Evolutionary conservation across 1,140 invertebrate genomes (phyloP).

Genomic region (Drosophila sp.): DNA sequence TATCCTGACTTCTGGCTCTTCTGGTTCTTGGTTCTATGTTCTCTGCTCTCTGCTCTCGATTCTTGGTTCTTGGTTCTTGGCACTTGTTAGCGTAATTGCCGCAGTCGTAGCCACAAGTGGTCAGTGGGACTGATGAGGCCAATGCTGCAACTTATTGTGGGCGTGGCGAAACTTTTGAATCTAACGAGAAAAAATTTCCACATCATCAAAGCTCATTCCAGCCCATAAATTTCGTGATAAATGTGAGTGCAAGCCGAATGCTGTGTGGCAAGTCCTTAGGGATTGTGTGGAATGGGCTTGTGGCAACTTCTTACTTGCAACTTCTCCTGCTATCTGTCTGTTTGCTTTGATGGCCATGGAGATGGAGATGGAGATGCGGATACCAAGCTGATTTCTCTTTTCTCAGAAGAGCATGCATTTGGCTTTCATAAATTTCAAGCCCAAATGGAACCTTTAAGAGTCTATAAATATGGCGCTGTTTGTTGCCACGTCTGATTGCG

Average conservation of each 20-base stretch:
- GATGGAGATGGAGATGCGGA: slow-evolving; percentile 28
- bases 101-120: slow-evolving; percentile 72
- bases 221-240: slow-evolving; percentile 84
- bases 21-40: slow-evolving; percentile 8
- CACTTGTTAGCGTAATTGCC: slow-evolving; percentile 59
- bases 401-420: slow-evolving; percentile 37
- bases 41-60: too few species aligned
- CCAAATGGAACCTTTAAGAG: slow-evolving; percentile 32
- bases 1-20: slow-evolving; percentile 37
- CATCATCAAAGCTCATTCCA: slow-evolving; percentile 84
- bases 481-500: slow-evolving; percentile 32
- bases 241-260: slow-evolving; percentile 64
- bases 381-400: slow-evolving; percentile 62
- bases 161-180: slow-evolving; percentile 71
- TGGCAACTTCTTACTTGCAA: slow-evolving; percentile 37
- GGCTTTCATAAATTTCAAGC: slow-evolving; percentile 72
- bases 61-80: slow-evolving; percentile 12
- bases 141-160: slow-evolving; percentile 54
- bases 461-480: slow-evolving; percentile 31
- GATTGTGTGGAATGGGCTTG: slow-evolving; percentile 19
- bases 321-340: slow-evolving; percentile 39
- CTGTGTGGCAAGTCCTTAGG: slow-evolving; percentile 42
- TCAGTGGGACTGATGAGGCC: slow-evolving; percentile 72
- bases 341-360: background rate
- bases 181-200: slow-evolving; percentile 84